Evolutionary conservation across 1,140 invertebrate genomes (phyloP).

Genomic region (Danaus plexippus): DNA sequence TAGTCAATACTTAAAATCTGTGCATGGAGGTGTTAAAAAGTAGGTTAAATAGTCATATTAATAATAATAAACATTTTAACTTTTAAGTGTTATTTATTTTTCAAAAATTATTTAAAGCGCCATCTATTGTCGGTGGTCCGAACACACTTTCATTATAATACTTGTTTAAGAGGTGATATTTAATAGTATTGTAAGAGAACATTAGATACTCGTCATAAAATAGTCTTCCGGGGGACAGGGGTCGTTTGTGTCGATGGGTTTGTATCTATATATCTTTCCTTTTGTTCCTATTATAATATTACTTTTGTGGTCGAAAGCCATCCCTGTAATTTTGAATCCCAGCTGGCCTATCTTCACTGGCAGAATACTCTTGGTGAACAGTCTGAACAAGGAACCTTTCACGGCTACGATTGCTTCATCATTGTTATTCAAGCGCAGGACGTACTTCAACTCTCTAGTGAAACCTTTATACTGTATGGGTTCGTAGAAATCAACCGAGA

Average conservation of each 20-base stretch:
- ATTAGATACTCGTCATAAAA: conserved; percentile 54
- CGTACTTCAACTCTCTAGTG: conserved; percentile 55
- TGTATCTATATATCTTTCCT: conserved; percentile 62
- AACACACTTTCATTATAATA: too few species aligned
- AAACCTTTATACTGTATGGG: conserved; percentile 63
- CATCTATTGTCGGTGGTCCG: too few species aligned
- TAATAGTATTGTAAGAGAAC: conserved; percentile 1
- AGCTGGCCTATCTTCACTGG: conserved; percentile 54
- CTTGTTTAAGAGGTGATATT: too few species aligned
- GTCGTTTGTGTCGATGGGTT: conserved; percentile 45
- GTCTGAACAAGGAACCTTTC: conserved; percentile 47
- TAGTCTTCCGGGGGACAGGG: conserved; percentile 58
- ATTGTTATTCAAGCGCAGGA: conserved; percentile 47
- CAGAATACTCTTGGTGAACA: conserved; percentile 46
- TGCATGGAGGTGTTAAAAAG: too few species aligned
- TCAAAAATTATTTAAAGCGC: too few species aligned
- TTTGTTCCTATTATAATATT: conserved; percentile 61
- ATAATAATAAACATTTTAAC: too few species aligned
- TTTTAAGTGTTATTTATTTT: too few species aligned
- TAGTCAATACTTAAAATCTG: too few species aligned
- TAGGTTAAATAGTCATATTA: too few species aligned
- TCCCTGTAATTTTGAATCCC: conserved; percentile 56
- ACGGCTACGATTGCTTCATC: conserved; percentile 59
- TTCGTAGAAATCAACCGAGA: conserved; percentile 49
- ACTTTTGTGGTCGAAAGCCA: conserved; percentile 55